Evolutionary conservation across 2,113 vertebrate species (phyloP).

Genomic region (Mystacornis crossleyi): DNA sequence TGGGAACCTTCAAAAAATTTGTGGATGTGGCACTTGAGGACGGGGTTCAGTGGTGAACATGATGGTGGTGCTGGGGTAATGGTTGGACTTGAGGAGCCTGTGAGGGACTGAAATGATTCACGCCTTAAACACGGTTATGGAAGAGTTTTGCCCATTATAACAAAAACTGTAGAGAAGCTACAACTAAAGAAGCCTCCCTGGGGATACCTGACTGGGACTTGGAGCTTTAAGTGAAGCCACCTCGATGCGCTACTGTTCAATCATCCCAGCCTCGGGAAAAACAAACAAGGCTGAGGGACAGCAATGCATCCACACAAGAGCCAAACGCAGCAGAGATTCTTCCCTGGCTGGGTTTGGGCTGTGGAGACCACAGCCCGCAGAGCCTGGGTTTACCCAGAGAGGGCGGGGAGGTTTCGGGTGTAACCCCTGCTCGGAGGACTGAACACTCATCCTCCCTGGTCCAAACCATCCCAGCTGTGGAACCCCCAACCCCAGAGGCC

Average conservation of each 20-base stretch:
- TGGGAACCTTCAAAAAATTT: accelerated
- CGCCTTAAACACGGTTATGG: background rate
- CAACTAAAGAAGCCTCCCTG: background rate
- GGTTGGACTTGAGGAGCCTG: background rate
- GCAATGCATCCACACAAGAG: too few relatives aligned
- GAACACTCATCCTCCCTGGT: background rate
- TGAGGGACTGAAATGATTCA: background rate
- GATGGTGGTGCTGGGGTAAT: background rate
- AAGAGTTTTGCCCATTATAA: background rate
- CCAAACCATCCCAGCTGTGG: background rate
- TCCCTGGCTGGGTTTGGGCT: background rate
- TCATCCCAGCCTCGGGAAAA: background rate
- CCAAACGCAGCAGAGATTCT: background rate
- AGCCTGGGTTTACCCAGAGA: background rate
- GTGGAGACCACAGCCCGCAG: background rate
- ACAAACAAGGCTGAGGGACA: background rate
- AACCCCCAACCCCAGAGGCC: background rate
- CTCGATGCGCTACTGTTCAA: background rate
- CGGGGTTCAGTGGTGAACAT: accelerated
- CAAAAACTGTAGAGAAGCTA: background rate
- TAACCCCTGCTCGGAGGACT: background rate
- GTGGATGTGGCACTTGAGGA: background rate
- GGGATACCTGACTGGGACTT: background rate
- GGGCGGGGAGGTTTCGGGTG: background rate
- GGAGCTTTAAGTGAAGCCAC: background rate